Conservation (phyloP, 2,113 vertebrate genomes). For the Oophaga pumilio region DNA sequence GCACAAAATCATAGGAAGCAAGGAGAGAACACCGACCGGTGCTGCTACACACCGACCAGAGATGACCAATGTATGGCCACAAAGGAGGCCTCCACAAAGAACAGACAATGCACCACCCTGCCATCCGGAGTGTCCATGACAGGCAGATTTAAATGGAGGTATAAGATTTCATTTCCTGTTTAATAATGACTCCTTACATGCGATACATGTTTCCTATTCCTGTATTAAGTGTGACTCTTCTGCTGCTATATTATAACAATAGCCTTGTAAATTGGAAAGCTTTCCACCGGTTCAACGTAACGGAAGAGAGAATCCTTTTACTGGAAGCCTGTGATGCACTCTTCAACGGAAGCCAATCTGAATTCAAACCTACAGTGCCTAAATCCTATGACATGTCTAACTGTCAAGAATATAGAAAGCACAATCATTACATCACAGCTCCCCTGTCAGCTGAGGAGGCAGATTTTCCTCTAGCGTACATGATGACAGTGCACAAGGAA, state of each 20-base stretch:
- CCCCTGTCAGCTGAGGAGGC: conserved; percentile 67
- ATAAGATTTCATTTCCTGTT: conserved; percentile 8
- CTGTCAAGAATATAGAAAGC: conserved; percentile 13
- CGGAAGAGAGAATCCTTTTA: conserved; percentile 20
- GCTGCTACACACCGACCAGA: neutral
- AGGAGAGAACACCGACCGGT: conserved; percentile 2
- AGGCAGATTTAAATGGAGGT: neutral
- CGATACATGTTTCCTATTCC: conserved; percentile 28
- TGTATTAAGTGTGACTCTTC: conserved; percentile 17
- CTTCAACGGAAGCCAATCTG: neutral
- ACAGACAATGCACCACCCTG: neutral
- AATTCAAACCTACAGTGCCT: neutral
- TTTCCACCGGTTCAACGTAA: conserved; percentile 11
- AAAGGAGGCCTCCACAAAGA: neutral
- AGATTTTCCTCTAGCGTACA: conserved; percentile 67
- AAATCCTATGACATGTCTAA: neutral
- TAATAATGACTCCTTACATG: conserved; percentile 31
- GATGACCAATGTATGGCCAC: conserved; percentile 14
- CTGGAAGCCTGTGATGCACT: conserved; percentile 17
- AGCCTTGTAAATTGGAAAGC: neutral
- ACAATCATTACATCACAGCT: conserved; percentile 63
- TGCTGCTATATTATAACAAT: conserved; percentile 38
- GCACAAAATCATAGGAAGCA: conserved; percentile 31
- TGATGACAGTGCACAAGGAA: conserved; percentile 70
- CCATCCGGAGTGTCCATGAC: neutral